Conservation (phyloP, 2,797 vertebrate genomes). For the Pseudochaenichthys georgianus region DNA sequence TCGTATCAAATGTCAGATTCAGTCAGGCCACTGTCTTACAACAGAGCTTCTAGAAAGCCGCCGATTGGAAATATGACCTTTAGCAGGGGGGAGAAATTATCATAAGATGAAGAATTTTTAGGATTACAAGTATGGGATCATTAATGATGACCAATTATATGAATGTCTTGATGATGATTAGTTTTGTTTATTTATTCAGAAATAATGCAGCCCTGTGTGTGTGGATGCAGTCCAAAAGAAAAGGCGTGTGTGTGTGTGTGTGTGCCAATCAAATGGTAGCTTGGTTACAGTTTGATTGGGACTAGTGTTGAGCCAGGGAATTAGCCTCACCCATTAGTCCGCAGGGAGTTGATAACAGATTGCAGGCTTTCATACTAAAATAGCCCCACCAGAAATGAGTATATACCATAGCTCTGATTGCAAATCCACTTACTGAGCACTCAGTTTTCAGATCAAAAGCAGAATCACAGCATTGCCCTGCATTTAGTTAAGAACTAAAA, state of each 20-base stretch:
- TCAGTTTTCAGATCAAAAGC: conserved; percentile 36
- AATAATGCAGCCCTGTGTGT: conserved; percentile 18
- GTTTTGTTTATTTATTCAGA: conserved; percentile 36
- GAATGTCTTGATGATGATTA: conserved; percentile 24
- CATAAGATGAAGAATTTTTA: neutral
- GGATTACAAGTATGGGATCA: conserved; percentile 17
- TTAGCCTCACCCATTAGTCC: conserved; percentile 53
- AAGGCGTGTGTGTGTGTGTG: conserved; percentile 14
- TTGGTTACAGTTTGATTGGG: conserved; percentile 54
- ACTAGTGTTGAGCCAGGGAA: conserved; percentile 54
- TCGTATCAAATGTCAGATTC: conserved; percentile 59
- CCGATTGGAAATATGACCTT: conserved; percentile 7
- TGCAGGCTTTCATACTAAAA: conserved; percentile 55
- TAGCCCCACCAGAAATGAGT: conserved; percentile 43
- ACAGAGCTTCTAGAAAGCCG: conserved; percentile 6
- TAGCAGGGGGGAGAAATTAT: neutral
- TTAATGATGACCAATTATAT: conserved; percentile 12
- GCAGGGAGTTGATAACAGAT: conserved; percentile 63
- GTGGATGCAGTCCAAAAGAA: conserved; percentile 11
- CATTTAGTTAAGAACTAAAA: conserved; percentile 6
- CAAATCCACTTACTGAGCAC: conserved; percentile 38
- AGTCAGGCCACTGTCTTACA: conserved; percentile 17
- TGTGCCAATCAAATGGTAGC: conserved; percentile 43
- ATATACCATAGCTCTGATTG: conserved; percentile 23
- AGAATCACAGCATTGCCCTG: conserved; percentile 1